These are phyloP conservation scores for Hippopotamus amphibius DNA, from an alignment of 2,113 vertebrate species.

Conservation along the genomic window DNA sequence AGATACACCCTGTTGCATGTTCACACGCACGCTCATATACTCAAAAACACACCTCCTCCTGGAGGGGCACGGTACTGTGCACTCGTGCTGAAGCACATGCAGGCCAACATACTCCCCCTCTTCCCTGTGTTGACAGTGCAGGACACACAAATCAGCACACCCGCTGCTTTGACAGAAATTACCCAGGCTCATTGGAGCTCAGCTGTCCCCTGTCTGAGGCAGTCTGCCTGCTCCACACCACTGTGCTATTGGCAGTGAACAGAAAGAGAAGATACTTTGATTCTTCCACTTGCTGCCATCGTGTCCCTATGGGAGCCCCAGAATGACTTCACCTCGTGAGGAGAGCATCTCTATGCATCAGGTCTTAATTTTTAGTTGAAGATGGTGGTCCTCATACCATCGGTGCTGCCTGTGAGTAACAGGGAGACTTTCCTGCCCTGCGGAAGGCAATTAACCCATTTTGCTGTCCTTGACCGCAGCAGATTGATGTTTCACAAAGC, in stretches of 20 bases:
- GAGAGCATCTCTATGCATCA: conserved; percentile 36
- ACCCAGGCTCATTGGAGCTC: neutral
- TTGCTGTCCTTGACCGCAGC: neutral
- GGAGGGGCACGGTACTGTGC: neutral
- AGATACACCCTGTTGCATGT: neutral
- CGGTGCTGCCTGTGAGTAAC: neutral
- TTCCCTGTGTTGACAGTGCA: neutral
- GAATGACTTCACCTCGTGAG: conserved; percentile 63
- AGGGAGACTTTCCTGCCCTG: neutral
- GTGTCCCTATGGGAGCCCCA: neutral
- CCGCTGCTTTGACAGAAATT: neutral
- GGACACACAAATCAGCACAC: neutral
- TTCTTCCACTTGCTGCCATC: neutral
- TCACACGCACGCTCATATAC: rapidly evolving
- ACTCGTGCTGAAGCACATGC: neutral
- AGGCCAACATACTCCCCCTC: neutral
- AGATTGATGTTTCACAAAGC: neutral
- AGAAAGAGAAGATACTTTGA: neutral
- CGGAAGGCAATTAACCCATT: neutral
- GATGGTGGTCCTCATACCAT: neutral
- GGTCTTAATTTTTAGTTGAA: conserved; percentile 41
- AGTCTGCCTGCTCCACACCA: neutral
- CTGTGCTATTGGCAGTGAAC: neutral
- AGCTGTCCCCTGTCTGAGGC: neutral
- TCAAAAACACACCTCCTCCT: neutral